Conservation (phyloP, 2,888 invertebrate species). For the Rotaria magnacalcarata region DNA sequence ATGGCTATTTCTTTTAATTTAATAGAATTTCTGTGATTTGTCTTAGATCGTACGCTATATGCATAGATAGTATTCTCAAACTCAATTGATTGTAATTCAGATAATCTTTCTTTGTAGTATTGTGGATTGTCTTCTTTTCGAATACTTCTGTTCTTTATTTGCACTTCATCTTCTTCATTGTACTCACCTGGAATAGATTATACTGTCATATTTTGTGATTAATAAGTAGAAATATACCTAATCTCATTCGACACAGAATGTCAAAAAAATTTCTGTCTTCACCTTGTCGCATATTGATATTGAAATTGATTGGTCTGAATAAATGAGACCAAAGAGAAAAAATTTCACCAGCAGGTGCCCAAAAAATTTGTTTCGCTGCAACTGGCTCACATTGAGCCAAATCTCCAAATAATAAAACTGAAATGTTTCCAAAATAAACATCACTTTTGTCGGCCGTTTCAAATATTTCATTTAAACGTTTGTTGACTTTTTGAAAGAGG, state of each 20-base stretch:
- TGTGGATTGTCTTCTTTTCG: background rate
- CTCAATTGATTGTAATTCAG: background rate
- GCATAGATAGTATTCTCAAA: background rate
- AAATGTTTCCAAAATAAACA: background rate
- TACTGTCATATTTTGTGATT: too few relatives aligned
- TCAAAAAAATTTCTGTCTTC: background rate
- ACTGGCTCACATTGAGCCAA: background rate
- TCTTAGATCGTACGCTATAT: background rate
- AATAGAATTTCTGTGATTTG: background rate
- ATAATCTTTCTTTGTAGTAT: background rate
- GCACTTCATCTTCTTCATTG: background rate
- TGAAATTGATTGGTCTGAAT: slow-evolving; percentile 23
- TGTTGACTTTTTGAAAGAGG: background rate
- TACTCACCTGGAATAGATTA: background rate
- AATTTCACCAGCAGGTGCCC: background rate
- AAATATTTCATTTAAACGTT: background rate
- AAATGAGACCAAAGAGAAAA: background rate
- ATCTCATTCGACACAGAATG: background rate
- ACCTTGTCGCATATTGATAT: background rate
- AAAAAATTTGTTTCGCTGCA: background rate
- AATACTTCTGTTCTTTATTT: background rate
- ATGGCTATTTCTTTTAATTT: background rate
- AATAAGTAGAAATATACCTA: background rate
- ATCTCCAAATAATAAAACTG: background rate
- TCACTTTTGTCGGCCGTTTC: background rate